Evolutionary conservation across 2,113 vertebrate species (phyloP).

Genomic region (Tichodroma muraria): DNA sequence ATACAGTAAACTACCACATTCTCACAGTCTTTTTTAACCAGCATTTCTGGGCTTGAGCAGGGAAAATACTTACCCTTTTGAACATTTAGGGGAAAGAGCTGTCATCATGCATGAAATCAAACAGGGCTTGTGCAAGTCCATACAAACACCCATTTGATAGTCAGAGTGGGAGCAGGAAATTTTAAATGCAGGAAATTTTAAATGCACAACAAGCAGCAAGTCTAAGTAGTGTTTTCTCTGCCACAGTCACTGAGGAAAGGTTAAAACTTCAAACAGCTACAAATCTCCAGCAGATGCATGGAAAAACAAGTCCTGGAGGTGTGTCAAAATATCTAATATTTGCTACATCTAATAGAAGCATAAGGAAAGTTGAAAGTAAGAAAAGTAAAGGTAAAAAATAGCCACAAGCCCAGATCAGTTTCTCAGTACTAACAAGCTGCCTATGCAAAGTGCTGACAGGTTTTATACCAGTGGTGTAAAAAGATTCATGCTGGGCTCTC

Average conservation of each 20-base stretch:
- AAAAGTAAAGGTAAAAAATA: not conserved
- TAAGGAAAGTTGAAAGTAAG: not conserved
- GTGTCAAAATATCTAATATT: not conserved
- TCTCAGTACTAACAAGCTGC: not conserved
- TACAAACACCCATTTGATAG: not conserved
- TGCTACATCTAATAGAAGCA: not conserved
- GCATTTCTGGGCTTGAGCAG: not conserved
- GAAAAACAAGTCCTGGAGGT: not conserved
- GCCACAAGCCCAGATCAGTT: not conserved
- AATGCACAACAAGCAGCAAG: not conserved
- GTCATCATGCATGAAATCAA: not conserved
- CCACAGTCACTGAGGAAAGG: not conserved
- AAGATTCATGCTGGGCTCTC: not conserved
- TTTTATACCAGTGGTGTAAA: not conserved
- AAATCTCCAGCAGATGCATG: not conserved
- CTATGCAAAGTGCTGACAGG: not conserved
- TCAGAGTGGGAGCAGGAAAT: not conserved
- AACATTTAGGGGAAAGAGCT: not conserved
- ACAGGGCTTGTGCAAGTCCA: not conserved
- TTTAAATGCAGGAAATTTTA: not conserved
- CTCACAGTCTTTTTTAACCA: not conserved
- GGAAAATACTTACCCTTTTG: not conserved
- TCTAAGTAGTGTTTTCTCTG: not conserved
- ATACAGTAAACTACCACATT: not conserved
- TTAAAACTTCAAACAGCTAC: not conserved